Conservation (phyloP, 30 jellyfish, hydroid and myxozoan species). For the Turritopsis dohrnii region DNA sequence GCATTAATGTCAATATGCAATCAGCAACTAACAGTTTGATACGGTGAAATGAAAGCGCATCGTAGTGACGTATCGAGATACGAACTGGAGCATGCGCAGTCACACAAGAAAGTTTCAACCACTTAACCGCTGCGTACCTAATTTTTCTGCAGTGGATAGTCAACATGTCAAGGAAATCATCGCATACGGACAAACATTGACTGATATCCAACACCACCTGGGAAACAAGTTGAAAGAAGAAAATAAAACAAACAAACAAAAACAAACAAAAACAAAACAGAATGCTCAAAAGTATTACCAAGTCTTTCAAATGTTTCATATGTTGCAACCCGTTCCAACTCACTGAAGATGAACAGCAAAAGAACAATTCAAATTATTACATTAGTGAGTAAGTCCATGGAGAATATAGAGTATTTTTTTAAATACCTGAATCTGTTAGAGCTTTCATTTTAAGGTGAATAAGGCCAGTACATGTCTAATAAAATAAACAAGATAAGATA, state of each 20-base stretch:
- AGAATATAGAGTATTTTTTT: not conserved
- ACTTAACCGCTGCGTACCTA: not conserved
- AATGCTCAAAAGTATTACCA: not conserved
- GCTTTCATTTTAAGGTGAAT: not conserved
- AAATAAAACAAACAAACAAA: not conserved
- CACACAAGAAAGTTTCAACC: too few species aligned
- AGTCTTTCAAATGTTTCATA: not conserved
- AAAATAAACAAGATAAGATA: conserved; percentile 1
- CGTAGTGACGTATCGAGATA: too few species aligned
- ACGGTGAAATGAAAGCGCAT: too few species aligned
- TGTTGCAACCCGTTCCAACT: not conserved
- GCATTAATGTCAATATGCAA: too few species aligned
- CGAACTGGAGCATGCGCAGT: too few species aligned
- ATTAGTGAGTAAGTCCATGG: not conserved
- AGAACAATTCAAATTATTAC: not conserved
- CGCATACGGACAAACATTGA: not conserved
- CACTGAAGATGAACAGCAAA: not conserved
- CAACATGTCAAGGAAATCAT: not conserved
- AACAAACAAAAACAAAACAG: not conserved
- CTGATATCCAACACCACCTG: not conserved
- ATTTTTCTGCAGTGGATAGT: not conserved
- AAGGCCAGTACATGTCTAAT: conserved; percentile 13
- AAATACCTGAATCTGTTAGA: conserved; percentile 11
- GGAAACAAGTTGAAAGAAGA: not conserved
- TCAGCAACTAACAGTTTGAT: too few species aligned